These are phyloP conservation scores for Rhagonycha lutea DNA, from an alignment of 2,888 invertebrate species.

Conservation along the genomic window DNA sequence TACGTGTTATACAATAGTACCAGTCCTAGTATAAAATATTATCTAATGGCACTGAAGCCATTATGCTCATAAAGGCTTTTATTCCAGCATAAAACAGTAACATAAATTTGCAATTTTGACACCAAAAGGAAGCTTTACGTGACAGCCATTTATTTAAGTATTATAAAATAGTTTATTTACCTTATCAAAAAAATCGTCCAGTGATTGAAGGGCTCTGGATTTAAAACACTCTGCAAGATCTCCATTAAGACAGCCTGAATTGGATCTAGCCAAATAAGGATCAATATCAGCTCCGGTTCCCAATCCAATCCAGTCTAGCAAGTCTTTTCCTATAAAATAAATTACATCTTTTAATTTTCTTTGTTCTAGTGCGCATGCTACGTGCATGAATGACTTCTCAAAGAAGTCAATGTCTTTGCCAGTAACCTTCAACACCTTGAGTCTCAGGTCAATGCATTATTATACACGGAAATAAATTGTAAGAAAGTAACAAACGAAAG, in stretches of 20 bases:
- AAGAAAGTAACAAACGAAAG: neutral
- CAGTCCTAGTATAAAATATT: neutral
- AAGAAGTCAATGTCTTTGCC: neutral
- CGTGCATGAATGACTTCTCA: neutral
- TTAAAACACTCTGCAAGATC: conserved; percentile 87
- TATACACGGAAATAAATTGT: neutral
- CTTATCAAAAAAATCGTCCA: conserved; percentile 79
- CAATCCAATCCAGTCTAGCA: conserved; percentile 80
- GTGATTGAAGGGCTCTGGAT: conserved; percentile 74
- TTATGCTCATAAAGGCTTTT: neutral
- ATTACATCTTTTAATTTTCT: neutral
- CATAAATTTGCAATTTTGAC: neutral
- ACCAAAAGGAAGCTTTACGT: neutral
- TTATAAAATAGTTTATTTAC: conserved; percentile 41
- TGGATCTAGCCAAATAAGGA: conserved; percentile 76
- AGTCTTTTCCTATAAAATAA: conserved; percentile 60
- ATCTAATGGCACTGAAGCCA: neutral
- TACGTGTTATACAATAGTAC: neutral
- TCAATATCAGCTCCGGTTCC: conserved; percentile 75
- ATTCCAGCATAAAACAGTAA: neutral
- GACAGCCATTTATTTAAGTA: neutral
- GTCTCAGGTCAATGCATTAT: neutral
- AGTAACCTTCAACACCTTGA: neutral
- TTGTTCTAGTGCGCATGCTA: neutral
- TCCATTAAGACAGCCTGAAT: conserved; percentile 75